Evolutionary conservation across 2,888 invertebrate genomes (phyloP), one percentile per base, ranked within the genome.

Genomic region (Hemaris fuciformis): DNA sequence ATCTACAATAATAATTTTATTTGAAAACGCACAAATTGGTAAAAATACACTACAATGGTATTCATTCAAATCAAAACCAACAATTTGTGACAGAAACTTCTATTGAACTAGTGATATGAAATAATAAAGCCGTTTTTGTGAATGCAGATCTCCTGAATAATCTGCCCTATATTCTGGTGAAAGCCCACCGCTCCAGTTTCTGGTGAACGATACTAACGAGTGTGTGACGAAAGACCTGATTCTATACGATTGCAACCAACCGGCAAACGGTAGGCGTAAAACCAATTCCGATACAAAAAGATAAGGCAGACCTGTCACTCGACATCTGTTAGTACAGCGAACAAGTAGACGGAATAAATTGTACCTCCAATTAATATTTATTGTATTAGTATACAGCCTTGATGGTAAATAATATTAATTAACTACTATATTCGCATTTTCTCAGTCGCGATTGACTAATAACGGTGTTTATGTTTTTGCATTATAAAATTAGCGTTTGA

Each of bases 141-240:
- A 27, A n/a, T 31, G 18, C 27, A 31, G 53, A 5, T 38, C 4
- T 31, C 27, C 10, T 3, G 18, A 15, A 10, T n/a, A n/a, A 23
- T 1, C 31, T 53, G 18, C 10, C 53, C 53, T 31, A 53, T 15
- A 53, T 53, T 53, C 23, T 20, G 48, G 25, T 53, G 22, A 13
- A 63, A 62, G 27, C 62, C 57, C 63, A 64, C 61, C 60, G 64
- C 68, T 63, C 62, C 64, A 10, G 13, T 13, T 60, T 64, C 25
- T 72, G 66, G 66, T 66, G 67, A 64, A 59, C 41, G 23, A 56
- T 46, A 57, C 58, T 38, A 23, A 53, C 46, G 25, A 46, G 34
- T 20, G 31, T 46, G 15, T 60, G 38, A 25, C 58, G 58, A 25
- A 41, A 59, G 46, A 22, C 31, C 38, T 34, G 45, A 59, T 59